Base-by-base conservation (phyloP, 1,140 invertebrate species). In the Sitodiplosis mosellana region DNA sequence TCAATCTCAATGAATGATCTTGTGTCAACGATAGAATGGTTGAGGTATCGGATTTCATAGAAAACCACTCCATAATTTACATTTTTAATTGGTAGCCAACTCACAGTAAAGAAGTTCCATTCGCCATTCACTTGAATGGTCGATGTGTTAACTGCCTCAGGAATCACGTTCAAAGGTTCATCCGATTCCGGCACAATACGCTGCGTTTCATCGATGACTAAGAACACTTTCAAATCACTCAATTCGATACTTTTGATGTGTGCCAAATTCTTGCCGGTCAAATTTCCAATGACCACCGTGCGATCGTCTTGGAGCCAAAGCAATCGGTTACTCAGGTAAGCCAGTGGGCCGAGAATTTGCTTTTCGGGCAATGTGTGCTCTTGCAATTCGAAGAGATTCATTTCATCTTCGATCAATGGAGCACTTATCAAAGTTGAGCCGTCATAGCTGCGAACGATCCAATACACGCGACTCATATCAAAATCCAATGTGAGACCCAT, bases 401-500 rank as follows among this genome's bases (percentile, higher is more conserved):
- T 11, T 27, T 68, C 56, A 52, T 65, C 59, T 49, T 78, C 73
- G 7, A 76, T 76, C 21, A 77, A 78, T 0, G 72, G 71, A 21
- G 80, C 79, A 49, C 70, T 65, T 58, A 78, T 83, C 10, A 87
- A 66, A 49, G 74, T 74, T 0, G 80, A 83, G n/a, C 78, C 77
- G 56, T 82, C 76, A 49, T 77, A 76, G 47, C 81, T 81, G 49
- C 80, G 63, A 0, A 87, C 77, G 19, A 87, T 75, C 83, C 83
- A 89, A 57, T 83, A 90, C 1, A 90, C 63, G 47, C 73, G 71
- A 55, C 77, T 73, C 47, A 76, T 72, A 52, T 81, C 73, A 1
- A 80, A 68, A 57, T 92, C 87, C 41, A 90, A 61, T 0, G 85
- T 83, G 20, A 93, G 66, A 5, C 86, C 84, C 72, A 80, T 80